Base-by-base conservation (phyloP, 2,113 vertebrate species). In the Engraulis encrasicolus region DNA sequence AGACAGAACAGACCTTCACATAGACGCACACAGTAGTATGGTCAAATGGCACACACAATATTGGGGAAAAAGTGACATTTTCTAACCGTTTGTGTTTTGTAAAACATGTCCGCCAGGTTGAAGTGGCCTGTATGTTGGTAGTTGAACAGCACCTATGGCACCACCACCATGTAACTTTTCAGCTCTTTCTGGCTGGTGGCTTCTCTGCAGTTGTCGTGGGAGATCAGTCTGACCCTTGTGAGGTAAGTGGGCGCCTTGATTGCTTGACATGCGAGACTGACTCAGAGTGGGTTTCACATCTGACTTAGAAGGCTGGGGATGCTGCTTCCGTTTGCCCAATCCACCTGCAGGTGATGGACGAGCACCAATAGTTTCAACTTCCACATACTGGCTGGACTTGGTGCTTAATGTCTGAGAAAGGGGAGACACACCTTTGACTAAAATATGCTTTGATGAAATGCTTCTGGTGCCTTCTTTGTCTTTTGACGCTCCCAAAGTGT, bases 31-130 rank as follows among this genome's bases (percentile, higher is more conserved):
- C 27, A 74, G 66, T n/a, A n/a, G n/a, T 74, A 31, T 36, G 12
- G 66, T 74, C 66, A 74, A 66, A 17, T 31, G 34, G n/a, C n/a
- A 1, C 6, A 31, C 66, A 74, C 27, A 74, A 15, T 17, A 31
- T 12, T 17, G 23, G 17, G 12, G 31, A 31, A 14, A 31, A 14
- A 66, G 66, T 74, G 12, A 31, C 31, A 36, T 74, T n/a, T n/a
- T n/a, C 66, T 74, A 18, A 74, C 66, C 66, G 12, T 74, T 27
- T 36, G 66, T 0, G 11, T 34, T 74, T 74, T 74, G 66, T 74
- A 74, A 74, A 34, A 74, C 66, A 74, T 74, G 66, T 74, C 66
- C 66, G 11, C 66, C 66, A 74, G 66, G 66, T 31, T 36, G 58
- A 15, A 66, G 66, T 74, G 66, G 12, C 2, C 66, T 34, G 11